A percentile compares a stretch with the other conserved stretches of the same genome.
These are phyloP conservation scores for Agrotis ipsilon DNA, from an alignment of 2,888 invertebrate genomes.

Conservation along the genomic window DNA sequence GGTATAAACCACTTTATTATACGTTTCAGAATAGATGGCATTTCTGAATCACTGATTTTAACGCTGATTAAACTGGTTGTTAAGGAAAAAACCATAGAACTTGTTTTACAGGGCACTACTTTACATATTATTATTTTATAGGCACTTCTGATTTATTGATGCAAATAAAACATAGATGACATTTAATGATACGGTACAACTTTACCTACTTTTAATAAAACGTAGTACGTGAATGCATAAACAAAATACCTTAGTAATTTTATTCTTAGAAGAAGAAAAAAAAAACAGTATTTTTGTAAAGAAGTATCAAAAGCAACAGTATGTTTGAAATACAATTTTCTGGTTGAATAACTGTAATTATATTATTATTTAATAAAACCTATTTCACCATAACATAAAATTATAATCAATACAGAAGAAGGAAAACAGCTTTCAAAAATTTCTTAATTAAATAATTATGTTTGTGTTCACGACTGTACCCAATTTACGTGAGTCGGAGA, in stretches of 20 bases:
- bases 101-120: background rate
- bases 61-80: constrained; percentile 3
- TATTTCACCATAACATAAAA: too few species aligned
- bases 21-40: background rate
- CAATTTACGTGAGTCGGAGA: background rate
- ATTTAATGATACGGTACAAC: constrained; percentile 1
- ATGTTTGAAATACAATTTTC: too few species aligned
- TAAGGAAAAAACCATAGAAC: constrained; percentile 10
- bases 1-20: background rate
- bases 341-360: too few species aligned
- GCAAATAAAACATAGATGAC: constrained; percentile 13
- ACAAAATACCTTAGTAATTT: background rate
- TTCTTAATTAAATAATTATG: too few species aligned
- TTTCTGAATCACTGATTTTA: background rate
- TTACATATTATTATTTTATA: constrained; percentile 6
- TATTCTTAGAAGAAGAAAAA: background rate
- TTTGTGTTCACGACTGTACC: background rate
- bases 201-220: background rate
- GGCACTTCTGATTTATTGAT: constrained; percentile 24
- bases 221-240: background rate
- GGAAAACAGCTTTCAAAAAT: too few species aligned
- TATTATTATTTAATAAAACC: too few species aligned
- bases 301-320: too few species aligned
- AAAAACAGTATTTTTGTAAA: background rate
- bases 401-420: too few species aligned